Conservation (phyloP, 2,888 invertebrate genomes). For the Lordiphosa andalusiaca region DNA sequence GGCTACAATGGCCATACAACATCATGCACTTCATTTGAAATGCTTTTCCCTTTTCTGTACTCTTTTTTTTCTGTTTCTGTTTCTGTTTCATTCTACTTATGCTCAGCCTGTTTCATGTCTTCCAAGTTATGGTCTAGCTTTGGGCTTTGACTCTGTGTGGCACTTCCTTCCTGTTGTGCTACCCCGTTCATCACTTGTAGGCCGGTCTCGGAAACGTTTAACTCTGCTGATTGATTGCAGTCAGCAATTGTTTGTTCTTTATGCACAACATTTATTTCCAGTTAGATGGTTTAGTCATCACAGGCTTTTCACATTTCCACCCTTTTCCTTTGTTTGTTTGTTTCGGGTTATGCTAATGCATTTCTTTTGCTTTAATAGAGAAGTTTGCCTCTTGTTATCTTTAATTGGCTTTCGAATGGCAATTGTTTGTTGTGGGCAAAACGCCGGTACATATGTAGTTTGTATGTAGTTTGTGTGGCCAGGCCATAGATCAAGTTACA, state of each 20-base stretch:
- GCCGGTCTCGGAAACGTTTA: slow-evolving; percentile 64
- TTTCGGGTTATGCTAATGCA: slow-evolving; percentile 59
- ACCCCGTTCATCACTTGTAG: slow-evolving; percentile 21
- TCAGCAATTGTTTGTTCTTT: slow-evolving; percentile 75
- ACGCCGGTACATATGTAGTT: slow-evolving; percentile 19
- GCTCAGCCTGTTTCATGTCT: slow-evolving; percentile 59
- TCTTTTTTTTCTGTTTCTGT: slow-evolving; percentile 5
- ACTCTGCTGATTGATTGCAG: slow-evolving; percentile 74
- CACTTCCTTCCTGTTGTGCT: slow-evolving; percentile 59
- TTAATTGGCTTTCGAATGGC: slow-evolving; percentile 63
- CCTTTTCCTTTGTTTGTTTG: slow-evolving; percentile 15
- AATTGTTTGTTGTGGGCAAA: slow-evolving; percentile 17
- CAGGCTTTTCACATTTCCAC: slow-evolving; percentile 1
- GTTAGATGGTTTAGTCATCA: slow-evolving; percentile 45
- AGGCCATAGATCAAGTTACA: slow-evolving; percentile 53
- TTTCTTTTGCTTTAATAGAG: slow-evolving; percentile 22
- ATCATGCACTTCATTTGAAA: slow-evolving; percentile 69
- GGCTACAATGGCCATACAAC: slow-evolving; percentile 39
- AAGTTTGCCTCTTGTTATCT: slow-evolving; percentile 57
- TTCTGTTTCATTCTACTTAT: slow-evolving; percentile 1
- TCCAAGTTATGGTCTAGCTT: slow-evolving; percentile 45
- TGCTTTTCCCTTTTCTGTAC: slow-evolving; percentile 42
- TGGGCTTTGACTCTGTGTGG: slow-evolving; percentile 29
- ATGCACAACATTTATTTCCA: slow-evolving; percentile 67
- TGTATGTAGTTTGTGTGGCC: too few relatives aligned